Percentiles rank a stretch among this genome's conserved stretches.
These are phyloP conservation scores for Ormia ochracea DNA, from an alignment of 2,888 invertebrate genomes.

Conservation along the genomic window DNA sequence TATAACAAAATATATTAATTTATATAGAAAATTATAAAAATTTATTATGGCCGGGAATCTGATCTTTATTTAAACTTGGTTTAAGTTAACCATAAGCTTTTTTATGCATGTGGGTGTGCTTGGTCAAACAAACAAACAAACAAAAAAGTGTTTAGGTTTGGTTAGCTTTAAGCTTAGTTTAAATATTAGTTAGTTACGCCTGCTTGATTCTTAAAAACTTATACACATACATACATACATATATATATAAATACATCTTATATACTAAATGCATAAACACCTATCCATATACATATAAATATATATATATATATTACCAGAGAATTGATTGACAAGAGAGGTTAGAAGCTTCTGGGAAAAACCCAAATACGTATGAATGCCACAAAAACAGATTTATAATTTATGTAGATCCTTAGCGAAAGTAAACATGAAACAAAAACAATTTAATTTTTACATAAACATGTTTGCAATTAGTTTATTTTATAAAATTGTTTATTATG, in stretches of 20 bases:
- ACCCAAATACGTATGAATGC: conserved; percentile 43
- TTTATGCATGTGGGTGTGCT: neutral
- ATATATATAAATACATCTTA: neutral
- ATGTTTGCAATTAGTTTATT: conserved; percentile 39
- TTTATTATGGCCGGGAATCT: conserved; percentile 35
- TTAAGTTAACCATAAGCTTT: conserved; percentile 38
- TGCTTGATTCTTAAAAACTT: conserved; percentile 40
- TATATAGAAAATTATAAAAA: conserved; percentile 41
- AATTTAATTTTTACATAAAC: neutral
- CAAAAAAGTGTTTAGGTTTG: conserved; percentile 9
- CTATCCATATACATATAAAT: neutral
- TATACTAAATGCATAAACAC: conserved; percentile 13
- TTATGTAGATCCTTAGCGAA: neutral
- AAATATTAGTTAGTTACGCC: conserved; percentile 32
- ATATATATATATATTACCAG: too few relatives aligned
- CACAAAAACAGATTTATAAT: neutral
- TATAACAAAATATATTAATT: conserved; percentile 27
- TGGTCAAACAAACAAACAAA: conserved; percentile 3
- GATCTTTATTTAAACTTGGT: conserved; percentile 38
- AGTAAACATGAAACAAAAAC: neutral
- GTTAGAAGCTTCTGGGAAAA: conserved; percentile 10
- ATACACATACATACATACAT: too few relatives aligned
- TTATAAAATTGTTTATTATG: conserved; percentile 2
- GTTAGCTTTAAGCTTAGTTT: conserved; percentile 44
- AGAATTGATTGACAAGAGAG: conserved; percentile 28